Base-by-base conservation (phyloP, 2,797 vertebrate species). In the Gobionotothen gibberifrons region DNA sequence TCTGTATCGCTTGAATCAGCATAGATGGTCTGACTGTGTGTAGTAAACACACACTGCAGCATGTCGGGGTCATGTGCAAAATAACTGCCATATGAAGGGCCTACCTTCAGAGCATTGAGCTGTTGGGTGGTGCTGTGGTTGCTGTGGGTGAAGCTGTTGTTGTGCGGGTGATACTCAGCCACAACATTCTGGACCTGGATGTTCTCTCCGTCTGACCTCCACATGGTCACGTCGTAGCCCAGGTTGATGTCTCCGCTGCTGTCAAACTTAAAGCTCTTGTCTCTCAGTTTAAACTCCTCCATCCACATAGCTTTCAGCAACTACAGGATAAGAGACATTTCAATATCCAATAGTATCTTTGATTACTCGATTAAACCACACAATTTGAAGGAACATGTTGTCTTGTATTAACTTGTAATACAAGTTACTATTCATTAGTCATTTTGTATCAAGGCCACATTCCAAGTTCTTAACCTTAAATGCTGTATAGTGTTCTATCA, bases 171-270 rank as follows among this genome's bases (percentile, higher is more conserved):
- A 17, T 97, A 97, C 77, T 96, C 93, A 52, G 93, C 95, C 75
- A 97, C 85, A 3, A 89, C 84, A 26, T 87, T 52, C 2, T 64
- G 78, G 46, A 94, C 78, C 15, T 89, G 40, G 77, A 94, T 65
- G 4, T 29, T 88, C 32, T 87, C 91, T 1, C 81, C 54, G 2
- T 85, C 69, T 49, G 93, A 90, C 72, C 93, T 93, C 97, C 96
- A 97, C 69, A 96, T 74, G 0, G 88, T 86, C 26, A 97, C 78
- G 15, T 97, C 92, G 0, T 98, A 98, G 51, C 94, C 95, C 65
- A 90, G 90, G 59, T 94, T 96, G 64, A 97, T 89, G 81, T 97
- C 95, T 55, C 96, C 96, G 0, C 69, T 87, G 8, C 76, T 58
- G 82, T 97, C 93, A 82, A 98, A 97, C 47, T 60, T 88, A 69